Evolutionary conservation across 1,140 invertebrate species (phyloP), one percentile per base, ranked within the genome.

Genomic region (Myzus persicae): DNA sequence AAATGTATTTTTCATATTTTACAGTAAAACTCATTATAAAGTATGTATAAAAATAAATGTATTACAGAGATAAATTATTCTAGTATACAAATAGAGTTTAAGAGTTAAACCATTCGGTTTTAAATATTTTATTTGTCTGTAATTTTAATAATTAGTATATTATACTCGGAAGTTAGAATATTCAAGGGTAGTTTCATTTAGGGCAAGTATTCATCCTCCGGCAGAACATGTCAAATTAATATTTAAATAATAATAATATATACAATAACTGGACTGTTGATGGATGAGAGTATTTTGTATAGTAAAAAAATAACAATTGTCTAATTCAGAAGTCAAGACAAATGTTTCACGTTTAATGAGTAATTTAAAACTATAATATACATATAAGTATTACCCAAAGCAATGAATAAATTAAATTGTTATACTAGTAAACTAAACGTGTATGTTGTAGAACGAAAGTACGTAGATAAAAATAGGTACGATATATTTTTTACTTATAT

Each of bases 151-250:
- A 46, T 44, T n/a, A 44, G 42, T n/a, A n/a, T n/a, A 76, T 76
- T 76, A 76, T 76, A 76, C n/a, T 76, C 14, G 59, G 59, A 18
- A 76, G 14, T 76, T n/a, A 18, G 4, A 76, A 76, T n/a, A 76
- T 18, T 76, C n/a, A 18, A 76, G 59, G 18, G 59, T 76, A 76
- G 59, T n/a, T 76, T 76, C n/a, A 18, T 76, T 76, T 18, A 44
- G 24, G 84, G 20, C 38, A 38, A 24, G n/a, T 87, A 31, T 22
- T n/a, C 84, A n/a, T 89, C 87, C 46, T 48, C 31, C 36, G 87
- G 87, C 87, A 38, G 44, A 89, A 51, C 24, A 46, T 36, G 87
- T 89, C 87, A 48, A 89, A 89, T 89, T 51, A 89, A 89, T 89
- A 89, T 38, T 89, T 51, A 44, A 85, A 87, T 38, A 51, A 51